Percentiles rank a stretch among this genome's conserved stretches.
Conservation (phyloP, 92 coral and sea anemone genomes). For the Paramuricea clavata region DNA sequence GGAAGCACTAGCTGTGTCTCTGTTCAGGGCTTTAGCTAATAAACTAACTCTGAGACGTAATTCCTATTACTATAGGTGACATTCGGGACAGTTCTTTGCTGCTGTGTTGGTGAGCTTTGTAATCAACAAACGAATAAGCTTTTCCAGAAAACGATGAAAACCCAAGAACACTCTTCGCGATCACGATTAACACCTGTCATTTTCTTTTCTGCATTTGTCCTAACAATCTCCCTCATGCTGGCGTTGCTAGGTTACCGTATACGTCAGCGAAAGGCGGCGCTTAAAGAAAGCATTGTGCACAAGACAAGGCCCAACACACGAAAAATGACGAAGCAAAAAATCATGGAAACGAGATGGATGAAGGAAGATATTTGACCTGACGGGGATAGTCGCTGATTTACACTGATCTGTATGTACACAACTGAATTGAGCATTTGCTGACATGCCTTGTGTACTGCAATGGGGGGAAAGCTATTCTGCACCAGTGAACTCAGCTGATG, state of each 20-base stretch:
- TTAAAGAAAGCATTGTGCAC: conserved; percentile 21
- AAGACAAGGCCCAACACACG: background rate
- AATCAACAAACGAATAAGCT: background rate
- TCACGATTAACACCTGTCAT: conserved; percentile 4
- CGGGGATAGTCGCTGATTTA: background rate
- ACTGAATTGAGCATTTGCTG: no score
- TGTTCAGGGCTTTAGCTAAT: background rate
- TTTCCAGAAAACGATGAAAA: conserved; percentile 1
- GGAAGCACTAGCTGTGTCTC: no score
- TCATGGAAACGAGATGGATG: conserved; percentile 48
- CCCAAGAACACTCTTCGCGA: background rate
- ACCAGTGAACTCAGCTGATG: no score
- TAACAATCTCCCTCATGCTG: conserved; percentile 16
- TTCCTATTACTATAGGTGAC: conserved; percentile 18
- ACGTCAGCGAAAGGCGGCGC: conserved; percentile 21
- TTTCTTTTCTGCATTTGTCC: background rate
- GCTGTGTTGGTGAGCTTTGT: conserved; percentile 35
- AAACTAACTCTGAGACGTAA: background rate
- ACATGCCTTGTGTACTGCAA: no score
- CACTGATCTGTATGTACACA: background rate
- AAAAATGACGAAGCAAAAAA: conserved; percentile 22
- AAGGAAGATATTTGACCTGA: conserved; percentile 32
- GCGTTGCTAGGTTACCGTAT: conserved; percentile 19
- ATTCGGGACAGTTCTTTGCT: conserved; percentile 4
- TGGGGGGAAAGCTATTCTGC: no score